A percentile compares a stretch with the other conserved stretches of the same genome.
phyloP scores from a whole-genome alignment of 1,140 invertebrate species.

The Uloborus diversus region DNA sequence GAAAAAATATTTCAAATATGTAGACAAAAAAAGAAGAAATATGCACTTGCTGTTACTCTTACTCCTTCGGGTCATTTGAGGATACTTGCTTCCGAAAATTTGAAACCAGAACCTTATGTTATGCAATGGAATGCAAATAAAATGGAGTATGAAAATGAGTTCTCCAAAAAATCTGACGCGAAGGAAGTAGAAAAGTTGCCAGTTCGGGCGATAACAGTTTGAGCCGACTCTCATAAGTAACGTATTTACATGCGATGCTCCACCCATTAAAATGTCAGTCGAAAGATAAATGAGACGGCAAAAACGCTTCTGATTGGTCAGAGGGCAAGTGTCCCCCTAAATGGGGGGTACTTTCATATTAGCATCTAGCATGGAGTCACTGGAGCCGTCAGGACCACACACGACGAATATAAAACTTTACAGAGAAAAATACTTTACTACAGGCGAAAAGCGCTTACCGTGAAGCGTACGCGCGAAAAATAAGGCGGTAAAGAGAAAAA shows the following conservation, averaged over 20 bases:
- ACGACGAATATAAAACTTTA: constrained; percentile 29
- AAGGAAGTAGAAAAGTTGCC: background rate
- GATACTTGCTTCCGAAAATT: too few relatives aligned
- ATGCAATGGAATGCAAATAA: too few relatives aligned
- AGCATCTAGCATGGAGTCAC: constrained; percentile 49
- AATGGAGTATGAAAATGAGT: too few relatives aligned
- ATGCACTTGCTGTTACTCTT: too few relatives aligned
- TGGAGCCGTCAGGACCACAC: constrained; percentile 46
- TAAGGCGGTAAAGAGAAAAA: background rate
- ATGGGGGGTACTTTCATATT: constrained; percentile 16
- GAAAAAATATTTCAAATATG: too few relatives aligned
- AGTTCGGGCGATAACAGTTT: background rate
- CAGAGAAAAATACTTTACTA: background rate
- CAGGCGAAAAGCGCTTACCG: too few relatives aligned
- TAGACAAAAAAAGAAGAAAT: too few relatives aligned
- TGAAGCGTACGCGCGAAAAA: too few relatives aligned
- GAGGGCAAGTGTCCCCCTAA: background rate
- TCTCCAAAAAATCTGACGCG: too few relatives aligned
- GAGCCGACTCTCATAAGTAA: background rate
- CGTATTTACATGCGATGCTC: constrained; percentile 49
- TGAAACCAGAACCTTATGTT: too few relatives aligned
- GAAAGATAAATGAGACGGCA: constrained; percentile 16
- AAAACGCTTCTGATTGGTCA: constrained; percentile 32
- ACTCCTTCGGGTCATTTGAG: too few relatives aligned
- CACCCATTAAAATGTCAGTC: constrained; percentile 32